A percentile compares a stretch with the other conserved stretches of the same genome.
Evolutionary conservation across 2,113 vertebrate genomes (phyloP).

Genomic region (Podiceps cristatus): DNA sequence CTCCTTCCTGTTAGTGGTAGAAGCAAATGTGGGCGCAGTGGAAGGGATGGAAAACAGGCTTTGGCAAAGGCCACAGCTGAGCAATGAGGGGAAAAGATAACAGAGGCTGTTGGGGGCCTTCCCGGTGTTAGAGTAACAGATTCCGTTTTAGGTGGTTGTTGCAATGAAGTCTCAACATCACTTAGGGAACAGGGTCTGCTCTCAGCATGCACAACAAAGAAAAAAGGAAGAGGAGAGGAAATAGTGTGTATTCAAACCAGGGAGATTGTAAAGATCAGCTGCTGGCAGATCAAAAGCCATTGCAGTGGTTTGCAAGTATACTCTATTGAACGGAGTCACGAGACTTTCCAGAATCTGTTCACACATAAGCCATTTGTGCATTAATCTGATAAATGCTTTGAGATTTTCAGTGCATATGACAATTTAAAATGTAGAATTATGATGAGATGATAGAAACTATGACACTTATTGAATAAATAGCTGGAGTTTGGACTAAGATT

Average conservation of each 20-base stretch:
- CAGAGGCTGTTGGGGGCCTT: not conserved
- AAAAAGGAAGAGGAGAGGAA: not conserved
- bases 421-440: not conserved
- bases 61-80: not conserved
- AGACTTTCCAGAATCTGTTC: not conserved
- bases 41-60: not conserved
- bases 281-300: not conserved
- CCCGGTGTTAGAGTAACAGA: not conserved
- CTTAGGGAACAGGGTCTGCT: not conserved
- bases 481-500: not conserved
- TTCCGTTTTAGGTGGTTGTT: not conserved
- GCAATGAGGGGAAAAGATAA: not conserved
- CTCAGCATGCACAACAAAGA: not conserved
- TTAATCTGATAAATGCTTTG: not conserved
- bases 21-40: not conserved
- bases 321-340: not conserved
- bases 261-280: not conserved
- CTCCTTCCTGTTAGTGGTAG: not conserved
- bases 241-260: not conserved
- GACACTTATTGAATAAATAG: not conserved
- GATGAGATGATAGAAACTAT: not conserved
- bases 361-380: not conserved
- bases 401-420: not conserved
- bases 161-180: rapidly evolving
- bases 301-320: not conserved